Evolutionary conservation across 2,797 vertebrate genomes (phyloP).

Genomic region (Poeciliopsis paucimaculata): DNA sequence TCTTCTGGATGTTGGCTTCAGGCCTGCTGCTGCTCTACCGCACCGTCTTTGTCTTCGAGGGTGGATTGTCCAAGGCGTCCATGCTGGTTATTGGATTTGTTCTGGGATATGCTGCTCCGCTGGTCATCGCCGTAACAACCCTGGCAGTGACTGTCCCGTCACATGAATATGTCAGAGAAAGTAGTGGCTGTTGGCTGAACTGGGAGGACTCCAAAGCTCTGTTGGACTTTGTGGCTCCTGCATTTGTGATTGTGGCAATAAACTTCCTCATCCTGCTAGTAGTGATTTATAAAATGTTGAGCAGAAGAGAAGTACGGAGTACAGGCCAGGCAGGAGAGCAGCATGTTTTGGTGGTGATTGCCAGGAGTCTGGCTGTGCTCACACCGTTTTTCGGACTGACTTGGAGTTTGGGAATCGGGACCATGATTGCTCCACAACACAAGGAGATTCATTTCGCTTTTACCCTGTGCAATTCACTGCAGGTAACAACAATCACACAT

Average conservation of each 20-base stretch:
- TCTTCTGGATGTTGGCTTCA: conserved; percentile 94
- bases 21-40: conserved; percentile 89
- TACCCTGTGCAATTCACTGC: conserved; percentile 77
- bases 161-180: neutral
- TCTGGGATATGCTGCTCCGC: neutral
- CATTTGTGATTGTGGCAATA: neutral
- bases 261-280: neutral
- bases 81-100: neutral
- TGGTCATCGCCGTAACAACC: neutral
- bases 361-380: conserved; percentile 86
- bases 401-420: conserved; percentile 88
- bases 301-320: conserved; percentile 75
- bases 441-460: conserved; percentile 63
- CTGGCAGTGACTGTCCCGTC: neutral
- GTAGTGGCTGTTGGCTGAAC: neutral
- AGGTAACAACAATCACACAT: conserved; percentile 60
- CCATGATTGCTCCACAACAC: neutral
- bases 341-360: conserved; percentile 80
- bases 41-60: neutral
- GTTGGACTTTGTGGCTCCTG: neutral
- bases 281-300: conserved; percentile 50
- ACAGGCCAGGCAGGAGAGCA: conserved; percentile 76
- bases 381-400: conserved; percentile 91
- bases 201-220: neutral
- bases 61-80: neutral